Percentiles rank a stretch among this genome's conserved stretches.
phyloP scores from a whole-genome alignment of 2,888 invertebrate species.

The Zele albiditarsus region DNA sequence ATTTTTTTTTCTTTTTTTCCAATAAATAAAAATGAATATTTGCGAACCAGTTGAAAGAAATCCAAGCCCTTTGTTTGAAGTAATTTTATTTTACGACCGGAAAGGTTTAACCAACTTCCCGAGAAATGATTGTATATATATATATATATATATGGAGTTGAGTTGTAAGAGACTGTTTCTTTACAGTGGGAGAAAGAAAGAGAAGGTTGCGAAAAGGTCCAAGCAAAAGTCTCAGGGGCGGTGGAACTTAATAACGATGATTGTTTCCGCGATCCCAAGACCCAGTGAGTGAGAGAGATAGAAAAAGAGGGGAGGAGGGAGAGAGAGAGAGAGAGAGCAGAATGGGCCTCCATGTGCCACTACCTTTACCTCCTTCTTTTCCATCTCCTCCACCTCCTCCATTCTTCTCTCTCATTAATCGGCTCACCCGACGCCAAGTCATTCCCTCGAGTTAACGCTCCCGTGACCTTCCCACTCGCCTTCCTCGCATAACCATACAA shows the following conservation, averaged over 20 bases:
- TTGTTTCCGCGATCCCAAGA: constrained; percentile 64
- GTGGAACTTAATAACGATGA: constrained; percentile 65
- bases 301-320: not conserved
- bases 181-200: constrained; percentile 30
- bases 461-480: constrained; percentile 45
- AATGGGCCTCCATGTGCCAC: constrained; percentile 17
- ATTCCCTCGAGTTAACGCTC: constrained; percentile 45
- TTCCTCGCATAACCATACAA: constrained; percentile 14
- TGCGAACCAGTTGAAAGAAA: constrained; percentile 28
- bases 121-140: constrained; percentile 30
- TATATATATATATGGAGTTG: constrained; percentile 27
- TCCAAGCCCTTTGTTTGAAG: constrained; percentile 41
- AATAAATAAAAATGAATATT: constrained; percentile 21
- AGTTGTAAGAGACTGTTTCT: constrained; percentile 32
- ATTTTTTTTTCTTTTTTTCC: not conserved
- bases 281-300: constrained; percentile 33
- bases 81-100: constrained; percentile 44
- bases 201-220: constrained; percentile 22
- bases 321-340: constrained; percentile 11
- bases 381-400: constrained; percentile 7
- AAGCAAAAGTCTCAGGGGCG: constrained; percentile 47
- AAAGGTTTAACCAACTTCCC: constrained; percentile 46
- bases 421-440: constrained; percentile 48
- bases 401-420: constrained; percentile 47
- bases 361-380: not conserved